Evolutionary conservation across 1,140 invertebrate genomes (phyloP), one percentile per base, ranked within the genome.

Genomic region (Ceratina japonica): DNA sequence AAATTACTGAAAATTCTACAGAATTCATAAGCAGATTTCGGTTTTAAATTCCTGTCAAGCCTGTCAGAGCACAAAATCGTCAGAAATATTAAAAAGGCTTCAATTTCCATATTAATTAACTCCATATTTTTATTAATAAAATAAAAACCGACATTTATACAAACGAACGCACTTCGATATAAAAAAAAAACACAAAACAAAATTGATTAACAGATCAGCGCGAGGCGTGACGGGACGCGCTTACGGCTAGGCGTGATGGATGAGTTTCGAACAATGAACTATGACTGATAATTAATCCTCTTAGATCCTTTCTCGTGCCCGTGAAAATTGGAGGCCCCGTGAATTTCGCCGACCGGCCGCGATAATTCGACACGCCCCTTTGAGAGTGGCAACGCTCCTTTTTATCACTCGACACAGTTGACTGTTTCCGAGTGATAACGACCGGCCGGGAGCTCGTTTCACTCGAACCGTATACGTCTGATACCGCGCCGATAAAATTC

Each of bases 361-460:
- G 49, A 27, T 2, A 68, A 24, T 56, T 75, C 54, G 31, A 44
- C 63, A 52, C 44, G 51, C 27, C 22, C 22, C 2, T 22, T 15
- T 22, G 15, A 56, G 66, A 31, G 44, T 18, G 22, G n/a, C 31
- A 52, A 24, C 20, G 73, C 52, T 66, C 22, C 73, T 68, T 68
- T 75, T 68, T 68, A 68, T 59, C 63, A 31, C 12, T 13, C 51
- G 63, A 75, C 59, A 68, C 73, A 68, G 73, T 75, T 49, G 20
- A 56, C 73, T 75, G 73, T 75, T 68, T 27, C 31, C 31, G 22
- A 27, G 37, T 68, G 73, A 75, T 75, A 75, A 75, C 74, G 64
- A 31, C 54, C 52, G 22, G 1, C 31, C 18, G n/a, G 12, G 15
- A n/a, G 56, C 22, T n/a, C 37, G 37, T 75, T 68, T 49, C 64